Base-by-base conservation (phyloP, 64 coral and sea anemone genomes). In the Anthopleura sola region DNA sequence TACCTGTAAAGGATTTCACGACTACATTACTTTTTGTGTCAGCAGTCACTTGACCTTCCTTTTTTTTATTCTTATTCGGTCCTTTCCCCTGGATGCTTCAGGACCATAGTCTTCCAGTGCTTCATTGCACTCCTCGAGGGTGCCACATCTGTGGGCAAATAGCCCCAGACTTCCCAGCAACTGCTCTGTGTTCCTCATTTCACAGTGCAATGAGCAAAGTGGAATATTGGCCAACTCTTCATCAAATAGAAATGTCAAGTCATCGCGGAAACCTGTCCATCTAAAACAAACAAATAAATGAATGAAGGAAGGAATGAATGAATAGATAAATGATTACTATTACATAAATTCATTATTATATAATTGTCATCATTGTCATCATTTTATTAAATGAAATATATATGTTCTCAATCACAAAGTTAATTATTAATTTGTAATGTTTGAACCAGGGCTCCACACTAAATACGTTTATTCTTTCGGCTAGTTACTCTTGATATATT, bases 1-100 rank as follows among this genome's bases (percentile, higher is more conserved):
- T 77, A 81, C 86, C 86, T 46, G 86, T 81, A 76, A 81, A 80
- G 17, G 86, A 81, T 55, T 40, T 66, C 1, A 81, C 77, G 36
- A 79, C 37, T 7, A 88, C 40, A 66, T 88, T 88, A 0, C 60
- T 39, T 37, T 19, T 88, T 28, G 86, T 8, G 29, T 81, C 40
- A 47, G 76, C 76, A 81, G 86, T 62, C 55, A 44, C 19, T 37
- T 88, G 86, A 11, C 28, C 86, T 81, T 55, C 55, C 29, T 64
- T 79, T 39, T 88, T 88, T 55, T 88, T 81, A 88, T 76, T 34
- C 40, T 24, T 23, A 88, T 60, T 29, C 55, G 1, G 37, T 88
- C 86, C 6, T 58, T 58, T 31, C 37, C 50, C 23, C 32, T 51
- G n/a, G 79, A 82, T 24, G 77, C 62, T 58, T 88, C 76, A n/a